Conservation (phyloP, 2,888 invertebrate species). For the Cryptocheilus praepositus region DNA sequence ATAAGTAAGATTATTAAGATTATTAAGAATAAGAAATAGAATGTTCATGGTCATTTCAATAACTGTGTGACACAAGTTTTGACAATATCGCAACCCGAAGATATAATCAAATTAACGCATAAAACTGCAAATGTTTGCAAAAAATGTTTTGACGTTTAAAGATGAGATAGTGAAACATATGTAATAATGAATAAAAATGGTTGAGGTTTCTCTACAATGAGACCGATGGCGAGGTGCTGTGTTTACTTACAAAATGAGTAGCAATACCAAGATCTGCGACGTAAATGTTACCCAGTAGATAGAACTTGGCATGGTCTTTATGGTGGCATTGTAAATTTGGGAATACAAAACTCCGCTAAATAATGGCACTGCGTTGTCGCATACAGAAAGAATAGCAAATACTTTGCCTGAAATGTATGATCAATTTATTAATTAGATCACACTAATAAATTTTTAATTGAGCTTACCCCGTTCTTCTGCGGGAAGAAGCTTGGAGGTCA, state of each 20-base stretch:
- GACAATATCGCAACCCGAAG: too few species aligned
- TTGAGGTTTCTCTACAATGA: too few species aligned
- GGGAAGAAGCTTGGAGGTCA: conserved; percentile 87
- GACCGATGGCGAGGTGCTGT: background rate
- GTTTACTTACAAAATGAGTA: conserved; percentile 81
- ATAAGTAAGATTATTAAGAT: too few species aligned
- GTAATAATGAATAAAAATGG: too few species aligned
- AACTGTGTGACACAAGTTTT: too few species aligned
- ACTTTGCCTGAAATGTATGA: conserved; percentile 79
- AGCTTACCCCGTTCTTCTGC: conserved; percentile 81
- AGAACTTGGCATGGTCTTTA: conserved; percentile 78
- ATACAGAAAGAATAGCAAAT: conserved; percentile 86
- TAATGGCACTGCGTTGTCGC: conserved; percentile 87
- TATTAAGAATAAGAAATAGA: too few species aligned
- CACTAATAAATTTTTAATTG: too few species aligned
- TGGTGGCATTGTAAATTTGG: conserved; percentile 83
- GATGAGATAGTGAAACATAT: too few species aligned
- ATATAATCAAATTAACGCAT: too few species aligned
- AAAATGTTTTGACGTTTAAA: too few species aligned
- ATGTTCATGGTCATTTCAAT: too few species aligned
- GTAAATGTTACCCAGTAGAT: conserved; percentile 85
- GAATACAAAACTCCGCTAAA: conserved; percentile 85
- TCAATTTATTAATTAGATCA: background rate
- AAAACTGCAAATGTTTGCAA: too few species aligned
- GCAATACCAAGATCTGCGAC: conserved; percentile 82